A percentile compares a stretch with the other conserved stretches of the same genome.
These are phyloP conservation scores for Hydrotaea cyrtoneurina DNA, from an alignment of 2,888 invertebrate species.

Conservation along the genomic window DNA sequence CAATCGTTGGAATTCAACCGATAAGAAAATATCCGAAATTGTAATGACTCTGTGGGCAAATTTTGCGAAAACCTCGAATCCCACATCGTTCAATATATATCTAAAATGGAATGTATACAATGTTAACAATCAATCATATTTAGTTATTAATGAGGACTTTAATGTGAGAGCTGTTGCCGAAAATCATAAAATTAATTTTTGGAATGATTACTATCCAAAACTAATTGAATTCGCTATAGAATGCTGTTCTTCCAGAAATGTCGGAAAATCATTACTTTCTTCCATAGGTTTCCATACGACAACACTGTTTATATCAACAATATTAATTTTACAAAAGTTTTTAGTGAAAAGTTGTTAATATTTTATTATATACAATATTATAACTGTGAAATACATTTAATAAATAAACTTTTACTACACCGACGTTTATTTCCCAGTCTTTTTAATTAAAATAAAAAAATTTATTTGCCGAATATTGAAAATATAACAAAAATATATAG, in stretches of 20 bases:
- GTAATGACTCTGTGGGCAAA: slow-evolving; percentile 91
- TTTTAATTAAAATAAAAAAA: no score
- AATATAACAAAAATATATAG: no score
- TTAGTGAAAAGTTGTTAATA: slow-evolving; percentile 50
- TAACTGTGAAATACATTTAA: background rate
- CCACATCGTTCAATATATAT: slow-evolving; percentile 86
- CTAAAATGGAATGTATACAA: slow-evolving; percentile 89
- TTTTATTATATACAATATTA: slow-evolving; percentile 2
- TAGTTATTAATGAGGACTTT: slow-evolving; percentile 89
- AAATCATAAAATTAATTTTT: slow-evolving; percentile 90
- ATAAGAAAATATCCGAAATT: slow-evolving; percentile 89
- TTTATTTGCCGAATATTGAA: no score
- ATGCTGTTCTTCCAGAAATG: slow-evolving; percentile 83
- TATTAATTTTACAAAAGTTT: slow-evolving; percentile 53
- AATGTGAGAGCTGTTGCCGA: slow-evolving; percentile 89
- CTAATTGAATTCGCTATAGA: slow-evolving; percentile 87
- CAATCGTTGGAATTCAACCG: slow-evolving; percentile 88
- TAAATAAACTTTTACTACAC: slow-evolving; percentile 3
- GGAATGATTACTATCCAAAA: slow-evolving; percentile 92
- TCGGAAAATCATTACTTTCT: slow-evolving; percentile 38
- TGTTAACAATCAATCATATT: slow-evolving; percentile 85
- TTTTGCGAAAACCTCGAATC: slow-evolving; percentile 88
- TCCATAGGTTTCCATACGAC: slow-evolving; percentile 53
- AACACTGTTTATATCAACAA: slow-evolving; percentile 9
- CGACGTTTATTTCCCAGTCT: background rate